Evolutionary conservation across 2,797 vertebrate species (phyloP), one percentile per base, ranked within the genome.

Genomic region (Orientallactaga sibirica): DNA sequence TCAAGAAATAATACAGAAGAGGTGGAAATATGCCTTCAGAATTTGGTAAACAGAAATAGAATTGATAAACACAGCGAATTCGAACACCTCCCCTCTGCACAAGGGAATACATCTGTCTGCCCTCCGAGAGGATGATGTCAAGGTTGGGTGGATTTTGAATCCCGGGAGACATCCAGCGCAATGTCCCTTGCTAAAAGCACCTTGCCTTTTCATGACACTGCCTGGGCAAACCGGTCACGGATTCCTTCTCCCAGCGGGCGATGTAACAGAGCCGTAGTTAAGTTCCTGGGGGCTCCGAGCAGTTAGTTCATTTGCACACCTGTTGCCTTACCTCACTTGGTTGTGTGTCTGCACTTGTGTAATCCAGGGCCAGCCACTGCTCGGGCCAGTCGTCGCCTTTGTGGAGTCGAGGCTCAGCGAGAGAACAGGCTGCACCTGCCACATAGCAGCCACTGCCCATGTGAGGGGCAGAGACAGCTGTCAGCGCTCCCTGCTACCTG

Each of bases 241-340:
- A 25, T 94, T 96, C 93, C 96, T 95, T 94, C 96, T 81, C 93
- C 96, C 90, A 78, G 86, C 95, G 87, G 86, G 66, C 48, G 74
- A 95, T 93, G 93, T 80, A 94, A 93, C 93, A 95, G 96, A 97
- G 97, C 93, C 93, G 95, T 97, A 95, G 97, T 97, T 96, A 98
- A 97, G 95, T 96, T 94, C 92, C 97, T 93, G 48, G 95, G 64
- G 92, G 94, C 96, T 93, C 94, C 58, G 93, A 94, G 92, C 73
- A 0, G 96, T 95, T 97, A 96, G 97, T 94, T 96, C 84, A 71
- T 97, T 98, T 97, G 97, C 98, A 97, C 98, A 98, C 98, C 98
- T 98, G 98, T 97, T 97, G 97, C 95, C 98, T 98, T 98, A 98
- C 98, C 98, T 98, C 98, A 98, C 98, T 98, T 96, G 97, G 98